Evolutionary conservation across 2,888 invertebrate genomes (phyloP), one percentile per base, ranked within the genome.

Genomic region (Lasioglossum vierecki): DNA sequence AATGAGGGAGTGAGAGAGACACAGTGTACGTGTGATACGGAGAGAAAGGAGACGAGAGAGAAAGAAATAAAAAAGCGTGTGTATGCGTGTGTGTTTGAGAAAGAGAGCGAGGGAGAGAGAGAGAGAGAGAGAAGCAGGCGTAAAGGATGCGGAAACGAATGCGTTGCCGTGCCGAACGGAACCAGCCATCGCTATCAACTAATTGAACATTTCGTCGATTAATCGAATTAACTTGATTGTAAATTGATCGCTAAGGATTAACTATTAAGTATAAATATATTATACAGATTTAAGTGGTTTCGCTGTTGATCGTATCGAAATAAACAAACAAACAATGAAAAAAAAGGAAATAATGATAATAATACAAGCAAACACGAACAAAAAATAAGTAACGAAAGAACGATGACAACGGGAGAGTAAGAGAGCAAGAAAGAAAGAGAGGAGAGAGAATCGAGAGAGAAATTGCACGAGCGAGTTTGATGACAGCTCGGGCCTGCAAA

Each of bases 401-500:
- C 35, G 35, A 76, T 41, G 76, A 82, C 68, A 44, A 44, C 63
- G 60, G 60, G 68, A 39, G 39, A 11, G n/a, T 9, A 35, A 22
- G 41, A 22, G 41, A 39, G 39, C 63, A 68, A 68, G 13, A n/a
- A n/a, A 35, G 39, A 13, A 44, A 44, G 44, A 18, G 66, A 39
- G 68, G 39, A 11, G 68, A 68, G 11, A 68, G 68, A 35, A 66
- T 66, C 66, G 66, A 22, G 68, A 35, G 68, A 71, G 57, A 82
- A 68, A 88, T 91, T 90, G 88, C 91, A 89, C 89, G 91, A 91
- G 90, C 91, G 90, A 92, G 89, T 90, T 44, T 13, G 18, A 92
- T 94, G 92, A 93, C 93, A 94, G 94, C 93, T 93, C 91, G 93
- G 91, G 91, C 92, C 91, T 80, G 86, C 44, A 86, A 35, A 35